Percentiles rank a stretch among this genome's conserved stretches.
Evolutionary conservation across 2,113 vertebrate genomes (phyloP).

Genomic region (Acanthochromis polyacanthus): DNA sequence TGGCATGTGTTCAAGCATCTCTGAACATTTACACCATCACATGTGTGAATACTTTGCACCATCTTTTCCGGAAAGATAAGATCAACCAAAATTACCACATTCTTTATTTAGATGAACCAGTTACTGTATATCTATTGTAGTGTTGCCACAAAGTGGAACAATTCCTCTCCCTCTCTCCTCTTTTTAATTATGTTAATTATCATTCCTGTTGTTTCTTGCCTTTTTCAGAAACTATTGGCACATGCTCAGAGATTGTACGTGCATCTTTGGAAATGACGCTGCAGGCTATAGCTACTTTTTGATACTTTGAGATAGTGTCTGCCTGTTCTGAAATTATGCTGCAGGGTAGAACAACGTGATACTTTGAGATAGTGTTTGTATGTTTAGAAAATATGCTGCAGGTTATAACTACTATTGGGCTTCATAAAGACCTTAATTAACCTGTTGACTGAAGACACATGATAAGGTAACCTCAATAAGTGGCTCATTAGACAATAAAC

Average conservation of each 20-base stretch:
- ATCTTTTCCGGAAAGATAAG: slow-evolving; percentile 61
- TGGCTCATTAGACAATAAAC: slow-evolving; percentile 8
- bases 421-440: neutral
- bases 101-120: slow-evolving; percentile 36
- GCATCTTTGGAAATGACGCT: slow-evolving; percentile 11
- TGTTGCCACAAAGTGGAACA: neutral
- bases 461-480: neutral
- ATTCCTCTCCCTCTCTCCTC: neutral
- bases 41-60: slow-evolving; percentile 54
- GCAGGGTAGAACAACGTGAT: slow-evolving; percentile 6
- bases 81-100: slow-evolving; percentile 47
- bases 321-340: slow-evolving; percentile 16
- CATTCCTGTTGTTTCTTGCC: slow-evolving; percentile 3
- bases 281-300: slow-evolving; percentile 3
- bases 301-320: slow-evolving; percentile 8
- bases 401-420: slow-evolving; percentile 3
- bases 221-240: neutral
- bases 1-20: slow-evolving; percentile 68
- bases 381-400: slow-evolving; percentile 15
- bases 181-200: no score
- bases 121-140: neutral
- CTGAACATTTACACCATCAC: slow-evolving; percentile 54
- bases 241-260: slow-evolving; percentile 3
- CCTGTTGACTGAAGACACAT: slow-evolving; percentile 20
- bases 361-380: slow-evolving; percentile 4